These are phyloP conservation scores for Bubalus kerabau DNA, from an alignment of 2,113 vertebrate species.

Conservation along the genomic window DNA sequence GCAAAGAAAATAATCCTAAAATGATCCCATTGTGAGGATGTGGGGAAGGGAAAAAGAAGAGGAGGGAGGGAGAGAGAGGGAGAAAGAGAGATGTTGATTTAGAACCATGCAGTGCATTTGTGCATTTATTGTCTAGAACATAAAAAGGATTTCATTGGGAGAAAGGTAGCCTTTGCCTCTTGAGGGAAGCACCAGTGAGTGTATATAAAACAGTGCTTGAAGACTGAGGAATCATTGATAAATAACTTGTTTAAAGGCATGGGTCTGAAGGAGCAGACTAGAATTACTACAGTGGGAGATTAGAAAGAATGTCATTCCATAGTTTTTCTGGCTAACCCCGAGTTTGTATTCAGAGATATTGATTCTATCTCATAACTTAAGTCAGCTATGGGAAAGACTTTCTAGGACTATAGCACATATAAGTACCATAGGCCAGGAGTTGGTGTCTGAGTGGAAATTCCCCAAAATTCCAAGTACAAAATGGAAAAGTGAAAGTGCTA, in stretches of 20 bases:
- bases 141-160: not conserved
- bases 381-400: not conserved
- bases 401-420: not conserved
- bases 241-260: not conserved
- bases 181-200: not conserved
- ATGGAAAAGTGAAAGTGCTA: not conserved
- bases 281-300: not conserved
- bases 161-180: not conserved
- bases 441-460: not conserved
- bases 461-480: not conserved
- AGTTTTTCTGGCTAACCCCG: not conserved
- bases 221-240: not conserved
- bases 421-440: not conserved
- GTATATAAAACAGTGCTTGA: not conserved
- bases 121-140: not conserved
- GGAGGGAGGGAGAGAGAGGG: not conserved
- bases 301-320: not conserved
- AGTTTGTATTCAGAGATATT: not conserved
- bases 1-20: conserved; percentile 67
- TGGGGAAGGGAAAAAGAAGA: not conserved
- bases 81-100: not conserved
- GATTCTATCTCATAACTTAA: not conserved
- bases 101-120: not conserved
- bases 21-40: conserved; percentile 2
- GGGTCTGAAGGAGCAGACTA: not conserved